Base-by-base conservation (phyloP, 2,797 vertebrate species). In the Epinephelus awoara region DNA sequence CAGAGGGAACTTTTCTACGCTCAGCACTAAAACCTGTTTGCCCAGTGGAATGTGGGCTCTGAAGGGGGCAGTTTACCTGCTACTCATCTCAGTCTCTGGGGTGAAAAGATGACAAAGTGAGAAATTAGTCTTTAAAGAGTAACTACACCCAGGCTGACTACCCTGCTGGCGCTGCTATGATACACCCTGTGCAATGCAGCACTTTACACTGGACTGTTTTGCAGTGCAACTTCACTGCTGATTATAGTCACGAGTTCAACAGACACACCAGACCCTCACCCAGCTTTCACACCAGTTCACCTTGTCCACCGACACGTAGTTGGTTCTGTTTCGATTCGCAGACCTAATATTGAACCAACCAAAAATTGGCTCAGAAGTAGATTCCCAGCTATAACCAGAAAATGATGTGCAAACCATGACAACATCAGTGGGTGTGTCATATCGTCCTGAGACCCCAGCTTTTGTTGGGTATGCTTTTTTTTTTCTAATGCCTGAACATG, bases 61-160 rank as follows among this genome's bases (percentile, higher is more conserved):
- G 38, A 72, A 54, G 72, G 57, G 17, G 2, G 38, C 42, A 71
- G 57, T 83, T 85, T 80, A 80, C 72, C 69, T 77, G 72, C 84
- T 74, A 79, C 68, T 82, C 54, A 38, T 82, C 82, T 74, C 46
- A 46, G 42, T 86, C 80, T 86, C 55, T 1, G 19, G 21, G 51
- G 80, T 55, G 51, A 88, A 71, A 61, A 59, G 50, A 74, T 84
- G 80, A 81, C 62, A 72, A 69, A 73, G 67, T 70, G 72, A 81
- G 73, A 81, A 78, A 83, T 80, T 44, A 63, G 46, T 84, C 54
- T 77, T 50, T 67, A 78, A 77, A 79, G 72, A 67, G 70, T 62
- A 82, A 79, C 38, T 74, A 67, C 57, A 82, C 23, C 49, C 25
- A 3, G 23, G 27, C n/a, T 67, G 79, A 84, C 55, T 82, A 56